Evolutionary conservation across 2,888 invertebrate genomes (phyloP), one percentile per base, ranked within the genome.

Genomic region (Drosophila quinaria): DNA sequence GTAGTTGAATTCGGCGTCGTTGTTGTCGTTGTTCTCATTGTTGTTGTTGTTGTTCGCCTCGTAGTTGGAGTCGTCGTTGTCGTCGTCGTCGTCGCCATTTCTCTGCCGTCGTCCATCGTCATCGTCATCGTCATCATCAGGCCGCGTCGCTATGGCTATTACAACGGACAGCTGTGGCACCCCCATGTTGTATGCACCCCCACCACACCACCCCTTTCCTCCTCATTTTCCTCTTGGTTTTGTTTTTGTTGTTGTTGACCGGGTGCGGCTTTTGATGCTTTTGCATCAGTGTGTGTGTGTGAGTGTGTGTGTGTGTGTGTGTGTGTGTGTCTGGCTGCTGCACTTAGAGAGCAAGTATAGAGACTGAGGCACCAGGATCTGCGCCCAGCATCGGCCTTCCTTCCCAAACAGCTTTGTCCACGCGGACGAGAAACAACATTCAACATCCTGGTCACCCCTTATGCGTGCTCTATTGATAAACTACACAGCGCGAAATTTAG

Each of bases 211-310:
- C 39, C 37, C n/a, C 47, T 15, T n/a, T n/a, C 3, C 54, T 58
- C 6, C 35, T 13, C 29, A 25, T 1, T 11, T 55, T 52, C 2
- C 39, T 50, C 46, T 52, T 51, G 47, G 35, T 73, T 41, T 56
- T 51, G 47, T 37, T 73, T 41, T 56, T 83, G 74, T 47, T 82
- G 72, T 60, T 80, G 73, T 58, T 78, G 81, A 74, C 71, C 78
- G 80, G 86, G 85, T 89, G 87, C 84, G 85, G 85, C 88, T 85
- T 86, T 86, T 85, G 88, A 85, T 87, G 86, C 89, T 80, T 70
- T 74, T 70, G 77, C 77, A 74, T 72, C 80, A 77, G 70, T 65
- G 70, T 79, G 73, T 69, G 61, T 70, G 11, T 33, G 6, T 51
- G 35, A 46, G 39, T 42, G 37, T 79, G 56, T 63, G 42, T 70